These are phyloP conservation scores for Dryocosmus kuriphilus DNA, from an alignment of 2,888 invertebrate species.

Conservation along the genomic window DNA sequence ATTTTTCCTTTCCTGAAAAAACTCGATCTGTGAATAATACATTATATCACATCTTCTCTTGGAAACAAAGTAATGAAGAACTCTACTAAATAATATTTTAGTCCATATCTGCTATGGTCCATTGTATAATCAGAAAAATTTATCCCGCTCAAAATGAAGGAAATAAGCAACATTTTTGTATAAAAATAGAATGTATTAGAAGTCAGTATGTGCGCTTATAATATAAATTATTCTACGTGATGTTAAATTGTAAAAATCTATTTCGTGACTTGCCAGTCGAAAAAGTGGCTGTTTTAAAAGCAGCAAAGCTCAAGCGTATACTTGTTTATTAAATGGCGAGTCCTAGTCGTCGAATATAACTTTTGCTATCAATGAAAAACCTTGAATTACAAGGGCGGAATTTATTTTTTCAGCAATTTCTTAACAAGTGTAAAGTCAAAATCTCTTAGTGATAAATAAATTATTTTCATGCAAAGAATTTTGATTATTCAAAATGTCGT, in stretches of 20 bases:
- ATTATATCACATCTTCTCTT: neutral
- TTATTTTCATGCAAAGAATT: slow-evolving; percentile 18
- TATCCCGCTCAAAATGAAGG: neutral
- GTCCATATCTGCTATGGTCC: neutral
- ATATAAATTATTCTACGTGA: slow-evolving; percentile 8
- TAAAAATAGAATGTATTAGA: neutral
- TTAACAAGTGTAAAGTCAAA: slow-evolving; percentile 1
- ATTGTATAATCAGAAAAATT: neutral
- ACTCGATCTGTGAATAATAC: neutral
- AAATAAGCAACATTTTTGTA: neutral
- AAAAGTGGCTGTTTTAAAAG: slow-evolving; percentile 2
- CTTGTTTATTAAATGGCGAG: neutral
- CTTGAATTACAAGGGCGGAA: neutral
- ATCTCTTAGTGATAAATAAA: slow-evolving; percentile 8
- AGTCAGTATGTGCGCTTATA: neutral
- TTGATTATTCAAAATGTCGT: neutral
- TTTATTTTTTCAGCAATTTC: slow-evolving; percentile 15
- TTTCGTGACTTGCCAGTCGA: slow-evolving; percentile 1
- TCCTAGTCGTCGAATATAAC: neutral
- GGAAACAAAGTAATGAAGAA: neutral
- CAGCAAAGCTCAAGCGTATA: neutral
- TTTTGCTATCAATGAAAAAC: slow-evolving; percentile 5
- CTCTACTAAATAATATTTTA: neutral
- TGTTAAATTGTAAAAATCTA: neutral
- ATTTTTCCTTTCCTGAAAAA: neutral